These are phyloP conservation scores for Merops nubicus DNA, from an alignment of 2,113 vertebrate genomes.

Conservation along the genomic window DNA sequence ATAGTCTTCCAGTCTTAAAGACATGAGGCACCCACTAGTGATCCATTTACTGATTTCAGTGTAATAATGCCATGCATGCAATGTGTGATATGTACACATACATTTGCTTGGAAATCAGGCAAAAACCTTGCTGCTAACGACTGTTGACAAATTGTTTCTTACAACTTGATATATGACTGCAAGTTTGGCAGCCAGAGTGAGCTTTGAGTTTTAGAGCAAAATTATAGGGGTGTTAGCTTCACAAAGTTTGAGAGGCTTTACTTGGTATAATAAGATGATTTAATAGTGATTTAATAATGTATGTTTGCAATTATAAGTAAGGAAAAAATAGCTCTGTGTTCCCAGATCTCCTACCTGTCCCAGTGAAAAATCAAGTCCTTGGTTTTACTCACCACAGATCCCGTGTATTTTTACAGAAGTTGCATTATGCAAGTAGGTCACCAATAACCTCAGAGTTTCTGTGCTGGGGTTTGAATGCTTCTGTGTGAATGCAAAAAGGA, in stretches of 20 bases:
- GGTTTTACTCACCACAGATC: background rate
- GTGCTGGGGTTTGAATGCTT: constrained; percentile 12
- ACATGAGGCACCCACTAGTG: background rate
- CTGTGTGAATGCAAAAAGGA: constrained; percentile 43
- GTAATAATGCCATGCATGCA: background rate
- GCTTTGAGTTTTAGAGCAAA: background rate
- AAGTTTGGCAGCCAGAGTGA: background rate
- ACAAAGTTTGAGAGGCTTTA: background rate
- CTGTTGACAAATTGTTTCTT: background rate
- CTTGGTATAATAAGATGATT: background rate
- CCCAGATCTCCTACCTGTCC: background rate
- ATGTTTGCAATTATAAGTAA: background rate
- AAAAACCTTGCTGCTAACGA: background rate
- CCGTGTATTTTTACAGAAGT: background rate
- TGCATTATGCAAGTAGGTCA: constrained; percentile 41
- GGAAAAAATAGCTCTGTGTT: background rate
- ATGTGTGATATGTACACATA: background rate
- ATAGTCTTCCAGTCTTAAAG: background rate
- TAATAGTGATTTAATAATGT: background rate
- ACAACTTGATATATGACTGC: background rate
- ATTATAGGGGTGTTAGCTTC: background rate
- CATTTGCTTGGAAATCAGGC: background rate
- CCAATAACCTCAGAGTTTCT: constrained; percentile 37
- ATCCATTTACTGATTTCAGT: background rate
- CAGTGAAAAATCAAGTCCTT: background rate